Base-by-base conservation (phyloP, 2,888 invertebrate species). In the Eilema caniola region DNA sequence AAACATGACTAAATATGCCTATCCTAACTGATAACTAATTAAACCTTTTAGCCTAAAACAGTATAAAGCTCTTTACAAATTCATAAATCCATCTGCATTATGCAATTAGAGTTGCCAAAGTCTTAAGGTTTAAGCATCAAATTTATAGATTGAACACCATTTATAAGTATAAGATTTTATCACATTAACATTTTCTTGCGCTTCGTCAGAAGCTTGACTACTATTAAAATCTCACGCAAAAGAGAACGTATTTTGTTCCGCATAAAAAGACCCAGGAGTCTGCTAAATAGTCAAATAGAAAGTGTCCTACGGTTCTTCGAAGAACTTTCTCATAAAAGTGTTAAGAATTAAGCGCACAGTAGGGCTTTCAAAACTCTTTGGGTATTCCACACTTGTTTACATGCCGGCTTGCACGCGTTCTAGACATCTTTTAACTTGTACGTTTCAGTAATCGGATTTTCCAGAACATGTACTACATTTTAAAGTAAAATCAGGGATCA, bases 361-460 rank as follows among this genome's bases (percentile, higher is more conserved):
- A 59, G 53, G 59, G 66, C 66, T 74, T 74, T 73, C 64, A 69
- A n/a, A 75, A 70, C 64, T 62, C 67, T 66, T 73, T 74, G 71
- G 76, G 73, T 70, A 62, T 64, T 62, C 67, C 70, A 69, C 71
- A 77, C 69, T 80, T 79, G 79, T 82, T 79, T 77, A 78, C 75
- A 74, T 62, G 16, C 28, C 16, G 67, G 67, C 70, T 78, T 74
- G 67, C 75, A 68, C 67, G 65, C 66, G 66, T 70, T 74, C 67
- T 75, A 71, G 77, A 76, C 71, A 76, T 73, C 68, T 77, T 79
- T 75, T 68, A 80, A 69, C 63, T 69, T 69, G 68, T 67, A 72
- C 69, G 65, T 73, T 73, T 69, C 60, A 60, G 70, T 77, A 69
- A 73, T 56, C 64, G 66, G 69, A 72, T 81, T 71, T 69, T 66